phyloP scores from a whole-genome alignment of 2,888 invertebrate genomes.

The Sarcophaga variegata region DNA sequence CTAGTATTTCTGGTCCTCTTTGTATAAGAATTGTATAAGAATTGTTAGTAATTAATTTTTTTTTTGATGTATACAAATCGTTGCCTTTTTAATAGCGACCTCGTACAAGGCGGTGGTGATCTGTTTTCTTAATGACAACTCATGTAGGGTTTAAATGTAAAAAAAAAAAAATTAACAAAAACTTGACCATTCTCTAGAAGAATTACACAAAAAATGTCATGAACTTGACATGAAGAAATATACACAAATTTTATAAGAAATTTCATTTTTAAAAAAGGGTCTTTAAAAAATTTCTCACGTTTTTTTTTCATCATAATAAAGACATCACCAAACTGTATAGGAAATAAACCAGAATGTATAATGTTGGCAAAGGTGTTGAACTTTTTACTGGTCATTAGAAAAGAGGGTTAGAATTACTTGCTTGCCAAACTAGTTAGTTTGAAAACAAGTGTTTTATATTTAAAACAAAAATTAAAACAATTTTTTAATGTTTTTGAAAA shows the following conservation, averaged over 20 bases:
- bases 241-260: neutral
- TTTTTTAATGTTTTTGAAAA: neutral
- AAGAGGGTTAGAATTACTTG: slow-evolving; percentile 55
- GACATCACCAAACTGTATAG: neutral
- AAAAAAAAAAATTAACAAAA: slow-evolving; percentile 16
- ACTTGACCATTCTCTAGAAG: slow-evolving; percentile 60
- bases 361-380: slow-evolving; percentile 62
- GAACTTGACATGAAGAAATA: slow-evolving; percentile 57
- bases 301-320: slow-evolving; percentile 23
- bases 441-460: slow-evolving; percentile 57
- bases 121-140: slow-evolving; percentile 40
- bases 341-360: slow-evolving; percentile 26
- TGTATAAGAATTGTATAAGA: neutral
- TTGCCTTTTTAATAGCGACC: slow-evolving; percentile 54
- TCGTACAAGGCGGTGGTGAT: slow-evolving; percentile 67
- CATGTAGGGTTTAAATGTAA: slow-evolving; percentile 42
- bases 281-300: slow-evolving; percentile 63
- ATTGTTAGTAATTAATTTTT: slow-evolving; percentile 45
- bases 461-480: neutral
- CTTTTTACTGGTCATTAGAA: slow-evolving; percentile 55
- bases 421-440: neutral
- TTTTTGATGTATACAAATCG: slow-evolving; percentile 12
- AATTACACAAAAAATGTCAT: slow-evolving; percentile 56
- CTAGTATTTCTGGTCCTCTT: slow-evolving; percentile 61
- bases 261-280: slow-evolving; percentile 17